Evolutionary conservation across 2,888 invertebrate genomes (phyloP).

Genomic region (Syrphus vitripennis): DNA sequence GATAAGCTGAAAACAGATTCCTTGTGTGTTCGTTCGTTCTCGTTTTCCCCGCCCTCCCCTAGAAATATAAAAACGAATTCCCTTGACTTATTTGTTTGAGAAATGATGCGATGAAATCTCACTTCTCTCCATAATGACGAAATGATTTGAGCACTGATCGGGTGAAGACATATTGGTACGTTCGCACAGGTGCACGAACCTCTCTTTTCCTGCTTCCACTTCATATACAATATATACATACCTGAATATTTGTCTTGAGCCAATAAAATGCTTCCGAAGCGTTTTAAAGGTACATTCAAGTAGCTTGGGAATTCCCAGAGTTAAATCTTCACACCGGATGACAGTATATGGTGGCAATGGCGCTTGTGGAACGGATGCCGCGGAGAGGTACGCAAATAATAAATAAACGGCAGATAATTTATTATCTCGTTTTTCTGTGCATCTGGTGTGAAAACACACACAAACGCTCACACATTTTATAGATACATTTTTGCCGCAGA

Average conservation of each 20-base stretch:
- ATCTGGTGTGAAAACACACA: constrained; percentile 17
- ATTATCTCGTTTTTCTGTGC: constrained; percentile 25
- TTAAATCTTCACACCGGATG: constrained; percentile 19
- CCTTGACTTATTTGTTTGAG: constrained; percentile 20
- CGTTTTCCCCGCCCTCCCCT: background rate
- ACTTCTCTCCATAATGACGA: constrained; percentile 20
- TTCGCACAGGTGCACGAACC: background rate
- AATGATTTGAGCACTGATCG: constrained; percentile 34
- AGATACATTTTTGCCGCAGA: constrained; percentile 50
- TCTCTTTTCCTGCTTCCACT: no score
- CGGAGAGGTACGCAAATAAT: constrained; percentile 28
- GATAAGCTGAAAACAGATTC: constrained; percentile 26
- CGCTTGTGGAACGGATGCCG: background rate
- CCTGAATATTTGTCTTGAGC: constrained; percentile 13
- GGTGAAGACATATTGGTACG: constrained; percentile 18
- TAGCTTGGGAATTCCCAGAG: constrained; percentile 44
- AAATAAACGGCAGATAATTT: constrained; percentile 43
- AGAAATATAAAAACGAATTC: background rate
- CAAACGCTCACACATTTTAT: background rate
- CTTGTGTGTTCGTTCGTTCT: background rate
- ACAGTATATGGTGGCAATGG: background rate
- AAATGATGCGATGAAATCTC: constrained; percentile 36
- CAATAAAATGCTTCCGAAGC: constrained; percentile 22
- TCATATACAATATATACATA: no score
- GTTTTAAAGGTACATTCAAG: background rate